Base-by-base conservation (phyloP, 2,113 vertebrate genomes). In the Syngnathus floridae region DNA sequence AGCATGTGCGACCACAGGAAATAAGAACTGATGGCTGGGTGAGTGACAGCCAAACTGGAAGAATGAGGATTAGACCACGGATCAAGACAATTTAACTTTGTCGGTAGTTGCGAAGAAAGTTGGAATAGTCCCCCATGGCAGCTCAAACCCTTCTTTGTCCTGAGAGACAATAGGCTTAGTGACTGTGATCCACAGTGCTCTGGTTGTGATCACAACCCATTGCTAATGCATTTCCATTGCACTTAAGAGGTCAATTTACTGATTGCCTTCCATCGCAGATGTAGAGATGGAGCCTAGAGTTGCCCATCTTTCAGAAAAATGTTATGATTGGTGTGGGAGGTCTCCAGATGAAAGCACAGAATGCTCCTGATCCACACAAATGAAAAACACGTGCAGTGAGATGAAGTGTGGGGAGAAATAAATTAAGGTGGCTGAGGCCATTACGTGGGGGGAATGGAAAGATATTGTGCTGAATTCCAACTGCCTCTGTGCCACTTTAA, bases 121-220 rank as follows among this genome's bases (percentile, higher is more conserved):
- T 71, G 69, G 73, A 86, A 80, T 69, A 83, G 79, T 84, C 72
- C 71, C 66, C 82, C 79, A 75, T 71, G 74, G 74, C 66, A 70
- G 64, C 74, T 79, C 65, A 71, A 82, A 79, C 75, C 74, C 74
- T 51, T 59, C 74, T 86, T 89, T 90, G 84, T 89, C 85, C 80
- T 78, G 61, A 72, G 75, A 89, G 80, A 90, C 89, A 90, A 90
- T 73, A 77, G 79, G 79, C 78, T 87, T 79, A 83, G 80, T 70
- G 61, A 36, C 74, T 69, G 73, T 71, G 79, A 86, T 80, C 79
- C 78, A 73, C 71, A 61, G 72, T 76, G 69, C 80, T 75, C 62
- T 66, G 70, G 79, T 82, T 81, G 80, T 83, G 82, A 85, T 84
- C 79, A 80, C 82, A 82, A 69, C 65, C 84, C 84, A 84, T 85